These are phyloP conservation scores for Latrodectus hesperus DNA, from an alignment of 2,888 invertebrate genomes.

Conservation along the genomic window DNA sequence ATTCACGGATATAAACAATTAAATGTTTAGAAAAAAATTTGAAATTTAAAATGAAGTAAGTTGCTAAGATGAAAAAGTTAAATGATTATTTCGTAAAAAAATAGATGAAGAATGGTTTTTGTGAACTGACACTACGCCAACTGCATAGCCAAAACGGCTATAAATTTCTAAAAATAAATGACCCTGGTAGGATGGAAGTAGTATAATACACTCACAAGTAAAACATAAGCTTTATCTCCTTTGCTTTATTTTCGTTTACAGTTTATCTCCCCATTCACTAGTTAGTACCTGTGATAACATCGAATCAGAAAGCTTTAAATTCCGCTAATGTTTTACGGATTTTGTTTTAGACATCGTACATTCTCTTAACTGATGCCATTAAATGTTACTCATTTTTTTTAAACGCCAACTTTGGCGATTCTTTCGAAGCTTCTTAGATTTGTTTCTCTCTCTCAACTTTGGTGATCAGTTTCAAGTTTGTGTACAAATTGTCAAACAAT, in stretches of 20 bases:
- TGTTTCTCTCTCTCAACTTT: too few species aligned
- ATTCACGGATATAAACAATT: too few species aligned
- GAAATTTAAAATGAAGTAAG: too few species aligned
- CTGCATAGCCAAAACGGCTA: slow-evolving; percentile 52
- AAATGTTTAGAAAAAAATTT: too few species aligned
- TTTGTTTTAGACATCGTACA: background rate
- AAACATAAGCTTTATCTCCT: background rate
- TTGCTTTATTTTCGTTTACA: slow-evolving; percentile 9
- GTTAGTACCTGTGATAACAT: slow-evolving; percentile 18
- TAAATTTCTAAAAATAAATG: slow-evolving; percentile 43
- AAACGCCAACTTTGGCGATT: background rate
- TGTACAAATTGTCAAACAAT: too few species aligned
- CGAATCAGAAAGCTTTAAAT: slow-evolving; percentile 20
- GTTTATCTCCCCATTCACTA: background rate
- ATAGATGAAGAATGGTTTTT: slow-evolving; percentile 41
- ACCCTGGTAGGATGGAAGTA: slow-evolving; percentile 48
- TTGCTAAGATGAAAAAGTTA: too few species aligned
- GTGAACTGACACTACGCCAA: slow-evolving; percentile 48
- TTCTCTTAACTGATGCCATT: slow-evolving; percentile 25
- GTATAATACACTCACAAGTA: background rate
- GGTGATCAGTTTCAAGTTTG: too few species aligned
- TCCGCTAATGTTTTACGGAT: slow-evolving; percentile 46
- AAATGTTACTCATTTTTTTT: background rate
- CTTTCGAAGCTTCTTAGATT: too few species aligned
- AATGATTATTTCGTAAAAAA: too few species aligned